Evolutionary conservation across 2,888 invertebrate genomes (phyloP), one percentile per base, ranked within the genome.

Genomic region (Ectropis crepuscularia): DNA sequence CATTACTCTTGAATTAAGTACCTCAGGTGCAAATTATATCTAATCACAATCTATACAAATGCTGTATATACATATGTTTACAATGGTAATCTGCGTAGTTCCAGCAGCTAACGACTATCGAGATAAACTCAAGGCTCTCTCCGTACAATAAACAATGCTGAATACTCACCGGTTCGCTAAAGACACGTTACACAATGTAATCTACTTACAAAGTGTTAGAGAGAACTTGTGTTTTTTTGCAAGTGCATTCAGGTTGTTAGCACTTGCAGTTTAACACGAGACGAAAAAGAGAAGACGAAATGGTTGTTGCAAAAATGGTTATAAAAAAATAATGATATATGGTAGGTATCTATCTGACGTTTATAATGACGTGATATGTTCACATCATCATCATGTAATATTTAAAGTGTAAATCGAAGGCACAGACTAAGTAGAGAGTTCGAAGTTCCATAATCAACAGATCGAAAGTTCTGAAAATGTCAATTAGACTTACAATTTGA

Each of bases 61-160:
- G 16, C 10, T 36, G 37, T 8, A 5, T 54, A 4, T 37, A 37
- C 5, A 11, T 46, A 12, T 12, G 12, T 38, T 45, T 12, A 7
- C 12, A n/a, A 11, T 42, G 12, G 9, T 49, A 48, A 39, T 48
- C 36, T 11, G 41, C 43, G 36, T n/a, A 16, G 41, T 53, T 53
- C 38, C 38, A 61, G 53, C 16, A 42, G 45, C 39, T 49, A 54
- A 48, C 36, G 58, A 59, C 59, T 54, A 49, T 58, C 9, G 10
- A 50, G 63, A 63, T 59, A 55, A 55, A 28, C 12, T 50, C 63
- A 63, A 63, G 63, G 63, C 46, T 49, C 9, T 49, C 9, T 12
- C 37, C 38, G 49, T 63, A 57, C 54, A 58, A 45, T 41, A 51
- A 50, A 63, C 53, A 53, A 28, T 48, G 50, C 12, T 28, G 43